Evolutionary conservation across 2,113 vertebrate genomes (phyloP), one percentile per base, ranked within the genome.

Genomic region (Mesitornis unicolor): DNA sequence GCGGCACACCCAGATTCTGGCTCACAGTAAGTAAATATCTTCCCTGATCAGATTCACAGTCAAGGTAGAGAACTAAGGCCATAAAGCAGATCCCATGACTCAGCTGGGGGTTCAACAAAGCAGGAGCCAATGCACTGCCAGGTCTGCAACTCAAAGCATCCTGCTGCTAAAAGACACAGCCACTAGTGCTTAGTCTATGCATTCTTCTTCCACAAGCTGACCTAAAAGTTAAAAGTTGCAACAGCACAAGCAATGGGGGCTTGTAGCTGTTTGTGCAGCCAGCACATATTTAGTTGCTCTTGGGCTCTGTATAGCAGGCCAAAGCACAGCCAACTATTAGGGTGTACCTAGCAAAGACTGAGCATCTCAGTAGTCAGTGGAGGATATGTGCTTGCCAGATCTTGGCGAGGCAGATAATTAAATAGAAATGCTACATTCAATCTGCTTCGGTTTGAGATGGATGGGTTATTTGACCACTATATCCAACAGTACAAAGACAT

Each of bases 21-120:
- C 59, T 93, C 42, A 78, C 11, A 25, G 29, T 88, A 74, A 87
- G 76, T 77, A 92, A 87, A 83, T 43, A 93, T 36, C 79, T 85
- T 60, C 19, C 51, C 42, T 59, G 45, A 69, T 64, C 79, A 70
- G 47, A 79, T 71, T 81, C 22, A 13, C 35, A 54, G 24, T 2
- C 28, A 64, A 73, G 91, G 47, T 68, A 67, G 17, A 69, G 91
- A 68, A 18, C 45, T 20, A 11, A 20, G 40, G 19, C 24, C 45
- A 7, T 38, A 56, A 54, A 73, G 51, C 53, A 60, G 74, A 33
- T 43, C 38, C 11, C 13, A 6, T 10, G 15, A 77, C 73, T 87
- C 60, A 85, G 16, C 4, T 2, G 3, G 5, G 13, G 29, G 16
- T 29, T 84, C 42, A 80, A 51, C 29, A 74, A 56, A 50, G 83